Percentiles rank a stretch among this genome's conserved stretches.
Evolutionary conservation across 2,888 invertebrate species (phyloP).

Genomic region (Melanargia galathea): DNA sequence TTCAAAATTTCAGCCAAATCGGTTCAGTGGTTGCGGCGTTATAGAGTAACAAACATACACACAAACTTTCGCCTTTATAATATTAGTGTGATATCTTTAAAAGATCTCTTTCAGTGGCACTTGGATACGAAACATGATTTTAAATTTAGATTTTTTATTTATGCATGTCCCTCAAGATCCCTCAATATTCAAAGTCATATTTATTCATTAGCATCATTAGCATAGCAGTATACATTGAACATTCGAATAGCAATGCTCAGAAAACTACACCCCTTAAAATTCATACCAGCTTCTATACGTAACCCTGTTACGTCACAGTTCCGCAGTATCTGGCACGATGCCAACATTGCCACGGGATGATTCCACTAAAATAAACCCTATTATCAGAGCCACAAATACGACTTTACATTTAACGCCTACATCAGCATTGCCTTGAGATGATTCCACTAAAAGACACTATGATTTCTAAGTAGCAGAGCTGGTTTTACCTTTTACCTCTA

Average conservation of each 20-base stretch:
- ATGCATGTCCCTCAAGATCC: too few relatives aligned
- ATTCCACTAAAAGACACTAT: not conserved
- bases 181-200: too few relatives aligned
- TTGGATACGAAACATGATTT: too few relatives aligned
- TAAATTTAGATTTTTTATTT: too few relatives aligned
- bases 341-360: slow-evolving; percentile 28
- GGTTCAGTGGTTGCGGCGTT: not conserved
- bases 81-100: not conserved
- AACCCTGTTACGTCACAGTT: slow-evolving; percentile 27
- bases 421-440: not conserved
- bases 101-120: not conserved
- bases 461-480: not conserved
- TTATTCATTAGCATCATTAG: too few relatives aligned
- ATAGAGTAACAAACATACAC: not conserved
- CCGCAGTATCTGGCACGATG: slow-evolving; percentile 34
- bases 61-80: not conserved
- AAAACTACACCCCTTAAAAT: slow-evolving; percentile 7
- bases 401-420: not conserved
- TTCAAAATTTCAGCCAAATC: not conserved
- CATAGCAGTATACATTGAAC: not conserved
- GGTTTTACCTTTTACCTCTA: not conserved
- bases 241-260: slow-evolving; percentile 4
- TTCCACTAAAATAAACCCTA: slow-evolving; percentile 27
- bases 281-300: slow-evolving; percentile 17
- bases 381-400: not conserved